These are phyloP conservation scores for Lepidurus packardi DNA, from an alignment of 1,140 invertebrate genomes.

Conservation along the genomic window DNA sequence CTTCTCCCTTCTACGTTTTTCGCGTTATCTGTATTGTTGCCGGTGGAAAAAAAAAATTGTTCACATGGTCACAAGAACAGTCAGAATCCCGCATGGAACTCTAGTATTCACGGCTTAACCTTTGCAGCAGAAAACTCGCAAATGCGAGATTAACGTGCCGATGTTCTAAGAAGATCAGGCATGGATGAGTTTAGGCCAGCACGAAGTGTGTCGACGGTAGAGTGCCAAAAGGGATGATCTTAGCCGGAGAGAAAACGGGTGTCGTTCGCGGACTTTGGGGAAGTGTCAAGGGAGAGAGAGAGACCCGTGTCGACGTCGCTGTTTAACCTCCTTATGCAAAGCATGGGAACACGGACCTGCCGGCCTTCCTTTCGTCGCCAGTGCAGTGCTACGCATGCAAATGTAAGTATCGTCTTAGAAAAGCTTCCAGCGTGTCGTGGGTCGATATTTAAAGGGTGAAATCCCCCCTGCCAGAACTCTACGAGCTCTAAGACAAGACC, in stretches of 20 bases:
- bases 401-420: constrained; percentile 10
- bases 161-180: no score
- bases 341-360: constrained; percentile 16
- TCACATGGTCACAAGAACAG: no score
- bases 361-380: not conserved
- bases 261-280: not conserved
- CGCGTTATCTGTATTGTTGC: no score
- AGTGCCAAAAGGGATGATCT: not conserved
- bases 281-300: not conserved
- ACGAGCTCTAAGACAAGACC: not conserved
- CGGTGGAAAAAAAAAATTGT: no score
- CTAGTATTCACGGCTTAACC: no score
- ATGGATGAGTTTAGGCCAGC: no score
- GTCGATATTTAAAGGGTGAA: not conserved
- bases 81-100: no score
- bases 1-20: no score
- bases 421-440: not conserved
- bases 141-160: no score
- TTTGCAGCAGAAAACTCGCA: no score
- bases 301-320: not conserved
- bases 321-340: constrained; percentile 15
- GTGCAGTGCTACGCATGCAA: not conserved
- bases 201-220: no score
- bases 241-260: not conserved
- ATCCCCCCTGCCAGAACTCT: not conserved